Conservation (phyloP, 2,113 vertebrate genomes). For the Atherinomorus stipes region DNA sequence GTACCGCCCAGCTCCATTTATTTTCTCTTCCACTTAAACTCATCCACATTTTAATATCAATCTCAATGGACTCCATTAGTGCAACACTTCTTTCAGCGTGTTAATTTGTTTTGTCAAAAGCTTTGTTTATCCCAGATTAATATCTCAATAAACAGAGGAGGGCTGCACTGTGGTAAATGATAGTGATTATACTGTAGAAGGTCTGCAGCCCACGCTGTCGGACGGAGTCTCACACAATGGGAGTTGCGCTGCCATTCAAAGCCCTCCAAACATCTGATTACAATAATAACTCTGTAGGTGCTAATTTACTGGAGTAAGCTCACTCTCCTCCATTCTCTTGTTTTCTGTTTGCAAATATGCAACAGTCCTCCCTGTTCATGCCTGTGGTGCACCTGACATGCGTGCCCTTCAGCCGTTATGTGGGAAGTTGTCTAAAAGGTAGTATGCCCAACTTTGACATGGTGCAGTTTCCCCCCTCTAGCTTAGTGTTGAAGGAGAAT, state of each 20-base stretch:
- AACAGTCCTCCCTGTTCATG: conserved; percentile 9
- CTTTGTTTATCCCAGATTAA: conserved; percentile 84
- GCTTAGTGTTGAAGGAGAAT: conserved; percentile 45
- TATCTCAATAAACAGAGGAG: conserved; percentile 81
- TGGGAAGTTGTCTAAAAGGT: conserved; percentile 56
- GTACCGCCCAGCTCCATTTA: conserved; percentile 27
- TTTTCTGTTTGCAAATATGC: conserved; percentile 35
- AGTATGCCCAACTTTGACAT: conserved; percentile 48
- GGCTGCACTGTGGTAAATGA: conserved; percentile 78
- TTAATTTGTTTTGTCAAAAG: conserved; percentile 84
- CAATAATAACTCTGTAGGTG: conserved; percentile 78
- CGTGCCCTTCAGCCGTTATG: conserved; percentile 17
- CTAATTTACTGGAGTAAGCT: conserved; percentile 73
- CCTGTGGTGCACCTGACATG: conserved; percentile 7
- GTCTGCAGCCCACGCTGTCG: conserved; percentile 63
- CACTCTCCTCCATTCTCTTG: conserved; percentile 24
- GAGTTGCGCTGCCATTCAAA: conserved; percentile 72
- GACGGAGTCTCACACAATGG: conserved; percentile 65
- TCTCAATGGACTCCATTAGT: conserved; percentile 79
- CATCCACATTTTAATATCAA: conserved; percentile 78
- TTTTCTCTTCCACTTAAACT: conserved; percentile 35
- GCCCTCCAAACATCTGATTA: conserved; percentile 81
- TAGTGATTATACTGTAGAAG: conserved; percentile 82
- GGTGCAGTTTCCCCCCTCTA: conserved; percentile 37
- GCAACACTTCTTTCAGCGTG: conserved; percentile 69